Conservation (phyloP, 2,888 invertebrate species). For the Tetanocera ferruginea region DNA sequence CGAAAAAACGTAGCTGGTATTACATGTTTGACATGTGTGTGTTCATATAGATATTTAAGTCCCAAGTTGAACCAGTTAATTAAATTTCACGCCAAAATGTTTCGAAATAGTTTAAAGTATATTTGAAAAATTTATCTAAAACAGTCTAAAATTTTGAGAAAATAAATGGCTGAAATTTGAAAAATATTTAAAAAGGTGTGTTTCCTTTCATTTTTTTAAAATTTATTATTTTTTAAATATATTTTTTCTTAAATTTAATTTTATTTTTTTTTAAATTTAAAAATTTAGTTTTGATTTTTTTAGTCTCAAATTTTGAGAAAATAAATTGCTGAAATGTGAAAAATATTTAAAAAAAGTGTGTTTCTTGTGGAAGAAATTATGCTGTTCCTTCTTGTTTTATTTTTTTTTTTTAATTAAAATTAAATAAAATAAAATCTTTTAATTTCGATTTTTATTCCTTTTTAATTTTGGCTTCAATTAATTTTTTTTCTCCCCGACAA, state of each 20-base stretch:
- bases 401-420: too few species aligned
- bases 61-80: not conserved
- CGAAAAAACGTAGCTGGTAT: slow-evolving; percentile 15
- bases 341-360: not conserved
- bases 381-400: too few species aligned
- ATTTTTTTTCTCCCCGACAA: not conserved
- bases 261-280: not conserved
- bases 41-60: not conserved
- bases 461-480: not conserved
- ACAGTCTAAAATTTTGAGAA: too few species aligned
- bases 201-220: not conserved
- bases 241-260: not conserved
- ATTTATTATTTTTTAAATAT: not conserved
- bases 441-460: too few species aligned
- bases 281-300: too few species aligned
- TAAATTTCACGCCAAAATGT: too few species aligned
- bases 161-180: too few species aligned
- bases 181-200: not conserved
- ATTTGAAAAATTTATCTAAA: too few species aligned
- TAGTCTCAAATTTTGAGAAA: too few species aligned
- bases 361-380: too few species aligned
- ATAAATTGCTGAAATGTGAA: not conserved
- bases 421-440: too few species aligned
- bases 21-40: not conserved
- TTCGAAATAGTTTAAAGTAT: too few species aligned